These are phyloP conservation scores for Pocillopora meandrina DNA, from an alignment of 92 coral and sea anemone species.

Conservation along the genomic window DNA sequence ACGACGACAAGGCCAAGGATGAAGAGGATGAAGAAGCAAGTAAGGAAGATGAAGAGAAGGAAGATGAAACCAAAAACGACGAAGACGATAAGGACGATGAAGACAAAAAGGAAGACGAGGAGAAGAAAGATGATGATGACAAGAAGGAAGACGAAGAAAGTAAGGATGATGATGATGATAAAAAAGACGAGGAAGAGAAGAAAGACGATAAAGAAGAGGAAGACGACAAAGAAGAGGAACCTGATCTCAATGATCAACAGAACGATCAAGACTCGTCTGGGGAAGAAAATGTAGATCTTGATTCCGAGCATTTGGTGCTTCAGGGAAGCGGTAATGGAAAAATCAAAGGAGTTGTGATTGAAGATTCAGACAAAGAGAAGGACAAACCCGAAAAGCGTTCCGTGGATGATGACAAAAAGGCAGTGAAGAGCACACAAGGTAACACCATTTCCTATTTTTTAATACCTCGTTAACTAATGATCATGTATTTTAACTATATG, in stretches of 20 bases:
- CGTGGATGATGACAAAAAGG: slow-evolving; percentile 15
- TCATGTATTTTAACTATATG: no score
- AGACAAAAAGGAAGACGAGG: slow-evolving; percentile 29
- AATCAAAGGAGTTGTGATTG: slow-evolving; percentile 59
- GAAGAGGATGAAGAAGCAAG: slow-evolving; percentile 41
- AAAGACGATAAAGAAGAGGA: slow-evolving; percentile 35
- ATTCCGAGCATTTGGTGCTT: slow-evolving; percentile 65
- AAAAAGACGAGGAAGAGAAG: slow-evolving; percentile 40
- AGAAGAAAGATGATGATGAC: slow-evolving; percentile 13
- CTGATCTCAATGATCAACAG: slow-evolving; percentile 30
- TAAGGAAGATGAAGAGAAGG: slow-evolving; percentile 35
- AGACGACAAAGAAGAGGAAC: slow-evolving; percentile 55
- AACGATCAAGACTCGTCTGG: slow-evolving; percentile 37
- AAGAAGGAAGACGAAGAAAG: slow-evolving; percentile 35
- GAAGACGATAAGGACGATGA: slow-evolving; percentile 41
- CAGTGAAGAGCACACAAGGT: slow-evolving; percentile 37
- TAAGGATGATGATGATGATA: slow-evolving; percentile 15
- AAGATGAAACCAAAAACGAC: slow-evolving; percentile 15
- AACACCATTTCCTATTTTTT: neutral
- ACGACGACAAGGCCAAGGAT: slow-evolving; percentile 54
- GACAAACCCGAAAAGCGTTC: slow-evolving; percentile 53
- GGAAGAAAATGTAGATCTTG: slow-evolving; percentile 61
- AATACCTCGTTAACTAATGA: no score
- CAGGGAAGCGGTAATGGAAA: slow-evolving; percentile 69
- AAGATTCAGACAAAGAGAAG: slow-evolving; percentile 53